phyloP scores from a whole-genome alignment of 1,140 invertebrate species.

The Armadillidium nasatum region DNA sequence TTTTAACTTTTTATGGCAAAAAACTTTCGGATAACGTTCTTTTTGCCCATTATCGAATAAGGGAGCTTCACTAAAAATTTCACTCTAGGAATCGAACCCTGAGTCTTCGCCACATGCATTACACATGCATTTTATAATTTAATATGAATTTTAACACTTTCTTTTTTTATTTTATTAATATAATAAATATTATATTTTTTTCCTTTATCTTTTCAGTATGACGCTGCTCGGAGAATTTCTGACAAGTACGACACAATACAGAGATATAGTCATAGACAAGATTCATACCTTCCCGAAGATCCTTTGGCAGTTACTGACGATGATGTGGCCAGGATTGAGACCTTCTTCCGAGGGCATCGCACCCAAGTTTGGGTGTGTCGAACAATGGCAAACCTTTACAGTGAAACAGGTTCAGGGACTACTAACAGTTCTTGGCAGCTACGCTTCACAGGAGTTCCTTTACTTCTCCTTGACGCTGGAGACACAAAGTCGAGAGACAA shows the following conservation, averaged over 20 bases:
- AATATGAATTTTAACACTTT: too few relatives aligned
- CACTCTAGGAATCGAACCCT: too few relatives aligned
- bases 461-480: constrained; percentile 71
- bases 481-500: constrained; percentile 65
- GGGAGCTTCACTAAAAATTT: too few relatives aligned
- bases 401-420: constrained; percentile 52
- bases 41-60: too few relatives aligned
- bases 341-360: constrained; percentile 71
- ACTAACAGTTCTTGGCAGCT: constrained; percentile 61
- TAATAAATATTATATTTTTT: not conserved
- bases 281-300: constrained; percentile 31
- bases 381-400: constrained; percentile 72
- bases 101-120: too few relatives aligned
- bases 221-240: constrained; percentile 46
- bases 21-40: too few relatives aligned
- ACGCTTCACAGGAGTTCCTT: constrained; percentile 72
- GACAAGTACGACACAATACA: constrained; percentile 47
- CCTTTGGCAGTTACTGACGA: constrained; percentile 57
- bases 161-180: too few relatives aligned
- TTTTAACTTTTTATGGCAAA: too few relatives aligned
- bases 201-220: constrained; percentile 51
- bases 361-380: constrained; percentile 67
- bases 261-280: constrained; percentile 32
- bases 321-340: constrained; percentile 70
- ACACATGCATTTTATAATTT: too few relatives aligned